These are phyloP conservation scores for Cyanistes caeruleus DNA, from an alignment of 2,113 vertebrate genomes.

Conservation along the genomic window DNA sequence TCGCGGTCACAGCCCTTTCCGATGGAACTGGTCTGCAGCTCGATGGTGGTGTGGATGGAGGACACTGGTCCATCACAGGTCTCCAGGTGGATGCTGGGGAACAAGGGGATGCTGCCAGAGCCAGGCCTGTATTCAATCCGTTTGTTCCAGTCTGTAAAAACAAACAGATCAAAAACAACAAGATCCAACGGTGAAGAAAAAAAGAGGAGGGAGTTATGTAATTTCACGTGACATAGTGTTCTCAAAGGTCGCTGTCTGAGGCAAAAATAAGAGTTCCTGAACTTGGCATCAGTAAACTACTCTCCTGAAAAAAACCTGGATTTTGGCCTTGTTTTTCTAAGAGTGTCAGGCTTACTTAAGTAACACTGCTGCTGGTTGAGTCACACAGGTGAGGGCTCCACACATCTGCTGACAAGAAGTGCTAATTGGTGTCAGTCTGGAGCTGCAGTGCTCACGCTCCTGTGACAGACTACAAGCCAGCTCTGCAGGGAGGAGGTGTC, in stretches of 20 bases:
- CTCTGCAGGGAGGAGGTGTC: neutral
- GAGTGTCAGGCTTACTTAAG: neutral
- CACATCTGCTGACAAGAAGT: neutral
- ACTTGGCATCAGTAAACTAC: neutral
- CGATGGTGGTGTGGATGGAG: slow-evolving; percentile 85
- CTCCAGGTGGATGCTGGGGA: slow-evolving; percentile 91
- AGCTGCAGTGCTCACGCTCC: neutral
- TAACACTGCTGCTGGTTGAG: neutral
- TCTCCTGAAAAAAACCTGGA: neutral
- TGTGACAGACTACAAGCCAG: neutral
- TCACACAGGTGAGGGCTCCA: neutral
- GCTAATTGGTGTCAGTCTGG: neutral
- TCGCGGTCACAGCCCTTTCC: slow-evolving; percentile 93
- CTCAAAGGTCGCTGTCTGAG: neutral
- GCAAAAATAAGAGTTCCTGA: neutral
- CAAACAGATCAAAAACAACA: neutral
- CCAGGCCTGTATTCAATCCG: slow-evolving; percentile 91
- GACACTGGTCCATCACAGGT: slow-evolving; percentile 91
- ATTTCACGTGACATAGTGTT: neutral
- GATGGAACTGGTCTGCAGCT: slow-evolving; percentile 90
- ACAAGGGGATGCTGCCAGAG: slow-evolving; percentile 88
- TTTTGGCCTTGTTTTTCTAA: neutral
- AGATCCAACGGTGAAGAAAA: neutral
- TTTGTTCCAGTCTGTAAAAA: slow-evolving; percentile 87
- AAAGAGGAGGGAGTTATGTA: neutral